Evolutionary conservation across 2,113 vertebrate genomes (phyloP), one percentile per base, ranked within the genome.

Genomic region (Epinephelus moara): DNA sequence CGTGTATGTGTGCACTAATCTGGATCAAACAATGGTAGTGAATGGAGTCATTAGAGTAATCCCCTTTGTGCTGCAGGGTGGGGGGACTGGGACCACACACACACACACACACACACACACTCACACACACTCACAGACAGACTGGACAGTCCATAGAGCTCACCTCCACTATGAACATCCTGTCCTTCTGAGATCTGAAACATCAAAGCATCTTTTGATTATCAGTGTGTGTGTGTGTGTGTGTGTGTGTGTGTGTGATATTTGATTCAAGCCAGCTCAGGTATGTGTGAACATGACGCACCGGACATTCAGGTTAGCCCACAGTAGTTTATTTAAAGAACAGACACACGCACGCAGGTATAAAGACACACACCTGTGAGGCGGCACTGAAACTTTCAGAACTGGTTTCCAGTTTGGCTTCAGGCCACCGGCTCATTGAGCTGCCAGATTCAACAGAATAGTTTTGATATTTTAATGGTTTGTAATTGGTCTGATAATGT

Each of bases 41-140:
- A 92, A 89, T 92, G 33, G 85, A 85, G 70, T 88, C 71, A 89
- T 88, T 85, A 89, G 78, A 85, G 83, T 91, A 85, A 92, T 88
- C 88, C 75, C 71, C 63, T 70, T 88, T 91, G 84, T 87, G 62
- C 50, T 82, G 63, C 56, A 25, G 63, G 69, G 50, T 4, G 10
- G 47, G 6, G 70, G 60, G 86, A 83, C 81, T 27, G 27, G 27
- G 27, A 27, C 27, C 74, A 84, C 67, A 63, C 70, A 62, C 74
- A 53, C 68, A 60, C 79, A 69, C 71, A 69, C 64, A 57, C 80
- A 62, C 64, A 64, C 81, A 60, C 55, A 60, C 71, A 69, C 64
- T 50, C 81, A 64, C 81, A 60, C 55, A 60, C 71, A 69, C 64
- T 45, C 81, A 66, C 62, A 55, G 30, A 78, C 63, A 71, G 60